Conservation (phyloP, 2,113 vertebrate species). For the Atherinomorus stipes region DNA sequence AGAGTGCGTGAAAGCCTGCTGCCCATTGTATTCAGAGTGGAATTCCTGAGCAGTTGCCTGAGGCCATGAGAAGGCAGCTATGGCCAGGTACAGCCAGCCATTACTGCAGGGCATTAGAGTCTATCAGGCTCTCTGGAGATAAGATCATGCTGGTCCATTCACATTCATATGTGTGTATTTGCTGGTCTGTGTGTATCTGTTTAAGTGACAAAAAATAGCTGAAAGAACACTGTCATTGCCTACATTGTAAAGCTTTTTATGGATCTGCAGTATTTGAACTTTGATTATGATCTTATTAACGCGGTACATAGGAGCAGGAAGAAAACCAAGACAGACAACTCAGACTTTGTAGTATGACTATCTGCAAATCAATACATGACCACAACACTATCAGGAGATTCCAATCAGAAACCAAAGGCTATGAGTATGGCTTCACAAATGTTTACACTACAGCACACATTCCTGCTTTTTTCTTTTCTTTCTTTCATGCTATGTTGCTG, state of each 20-base stretch:
- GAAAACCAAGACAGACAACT: conserved; percentile 49
- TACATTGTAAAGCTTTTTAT: conserved; percentile 34
- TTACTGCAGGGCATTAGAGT: conserved; percentile 82
- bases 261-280: conserved; percentile 38
- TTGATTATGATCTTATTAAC: conserved; percentile 48
- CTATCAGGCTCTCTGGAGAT: conserved; percentile 80
- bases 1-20: conserved; percentile 44
- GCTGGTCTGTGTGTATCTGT: conserved; percentile 41
- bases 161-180: conserved; percentile 61
- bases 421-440: conserved; percentile 20
- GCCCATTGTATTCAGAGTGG: conserved; percentile 81
- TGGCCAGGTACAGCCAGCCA: conserved; percentile 79
- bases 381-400: conserved; percentile 55
- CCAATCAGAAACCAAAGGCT: conserved; percentile 54
- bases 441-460: neutral
- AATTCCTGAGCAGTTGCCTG: conserved; percentile 86
- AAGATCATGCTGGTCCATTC: conserved; percentile 70
- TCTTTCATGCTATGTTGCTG: neutral
- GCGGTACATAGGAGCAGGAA: conserved; percentile 23
- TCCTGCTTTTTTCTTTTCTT: neutral
- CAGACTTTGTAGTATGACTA: conserved; percentile 45
- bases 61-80: conserved; percentile 80
- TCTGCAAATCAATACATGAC: conserved; percentile 71
- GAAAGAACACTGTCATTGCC: conserved; percentile 33
- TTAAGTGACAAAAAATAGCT: conserved; percentile 62